phyloP scores from a whole-genome alignment of 2,113 vertebrate species.

The Corydoras maculifer region DNA sequence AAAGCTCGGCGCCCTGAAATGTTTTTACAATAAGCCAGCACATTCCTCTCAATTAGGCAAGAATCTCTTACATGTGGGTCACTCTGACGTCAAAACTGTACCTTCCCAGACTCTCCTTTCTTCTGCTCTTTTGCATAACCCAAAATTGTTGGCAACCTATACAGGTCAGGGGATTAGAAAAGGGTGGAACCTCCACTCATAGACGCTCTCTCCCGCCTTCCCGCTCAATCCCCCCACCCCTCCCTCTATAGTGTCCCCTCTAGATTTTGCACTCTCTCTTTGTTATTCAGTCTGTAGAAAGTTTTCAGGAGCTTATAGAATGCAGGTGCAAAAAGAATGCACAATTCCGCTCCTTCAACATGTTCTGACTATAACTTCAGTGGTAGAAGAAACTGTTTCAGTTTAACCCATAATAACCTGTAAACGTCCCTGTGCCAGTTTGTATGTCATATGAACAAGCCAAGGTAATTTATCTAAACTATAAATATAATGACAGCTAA shows the following conservation, averaged over 20 bases:
- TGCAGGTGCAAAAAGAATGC: background rate
- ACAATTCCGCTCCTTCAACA: background rate
- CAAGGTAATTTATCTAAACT: no score
- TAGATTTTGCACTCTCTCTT: background rate
- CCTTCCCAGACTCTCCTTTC: constrained; percentile 61
- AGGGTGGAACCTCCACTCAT: constrained; percentile 52
- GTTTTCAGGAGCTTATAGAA: no score
- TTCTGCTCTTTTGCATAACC: constrained; percentile 57
- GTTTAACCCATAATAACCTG: no score
- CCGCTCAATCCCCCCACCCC: background rate
- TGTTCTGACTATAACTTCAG: no score
- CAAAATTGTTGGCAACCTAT: constrained; percentile 53
- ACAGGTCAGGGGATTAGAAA: constrained; percentile 51
- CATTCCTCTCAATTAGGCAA: constrained; percentile 67
- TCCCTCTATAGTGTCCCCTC: background rate
- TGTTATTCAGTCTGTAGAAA: background rate
- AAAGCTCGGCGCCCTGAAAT: constrained; percentile 47
- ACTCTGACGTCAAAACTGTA: constrained; percentile 72
- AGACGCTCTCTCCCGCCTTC: constrained; percentile 27
- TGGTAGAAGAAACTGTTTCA: no score
- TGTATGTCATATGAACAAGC: no score
- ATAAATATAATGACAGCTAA: no score
- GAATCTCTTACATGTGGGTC: constrained; percentile 69
- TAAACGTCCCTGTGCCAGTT: no score
- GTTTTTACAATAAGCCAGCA: constrained; percentile 56